Evolutionary conservation across 2,113 vertebrate genomes (phyloP).

Genomic region (Raja brachyura): DNA sequence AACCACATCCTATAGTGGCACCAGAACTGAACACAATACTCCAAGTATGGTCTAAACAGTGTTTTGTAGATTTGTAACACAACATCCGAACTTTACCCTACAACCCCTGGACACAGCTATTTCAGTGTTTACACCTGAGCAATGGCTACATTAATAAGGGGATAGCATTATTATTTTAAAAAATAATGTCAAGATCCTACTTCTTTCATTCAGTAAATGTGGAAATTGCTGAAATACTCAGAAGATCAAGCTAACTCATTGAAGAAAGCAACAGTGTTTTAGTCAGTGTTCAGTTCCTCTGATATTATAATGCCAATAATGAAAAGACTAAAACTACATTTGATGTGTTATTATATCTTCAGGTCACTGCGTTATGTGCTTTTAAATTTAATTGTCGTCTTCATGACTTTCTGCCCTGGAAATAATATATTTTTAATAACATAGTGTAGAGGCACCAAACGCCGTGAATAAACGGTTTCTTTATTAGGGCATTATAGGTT

Average conservation of each 20-base stretch:
- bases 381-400: background rate
- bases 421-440: background rate
- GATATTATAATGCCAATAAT: background rate
- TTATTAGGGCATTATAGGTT: no score
- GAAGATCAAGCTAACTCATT: background rate
- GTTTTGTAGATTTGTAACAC: no score
- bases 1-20: background rate
- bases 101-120: no score
- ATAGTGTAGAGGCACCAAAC: no score
- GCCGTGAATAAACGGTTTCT: no score
- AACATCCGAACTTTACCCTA: no score
- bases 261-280: background rate
- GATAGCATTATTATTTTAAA: background rate
- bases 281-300: background rate
- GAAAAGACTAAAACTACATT: background rate
- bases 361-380: background rate
- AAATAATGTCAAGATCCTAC: background rate
- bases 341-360: background rate
- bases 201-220: background rate
- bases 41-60: background rate
- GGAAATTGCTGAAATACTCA: background rate
- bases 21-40: background rate
- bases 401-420: background rate
- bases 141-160: background rate
- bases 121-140: no score